phyloP scores from a whole-genome alignment of 2,888 invertebrate species.

The Alitta virens region DNA sequence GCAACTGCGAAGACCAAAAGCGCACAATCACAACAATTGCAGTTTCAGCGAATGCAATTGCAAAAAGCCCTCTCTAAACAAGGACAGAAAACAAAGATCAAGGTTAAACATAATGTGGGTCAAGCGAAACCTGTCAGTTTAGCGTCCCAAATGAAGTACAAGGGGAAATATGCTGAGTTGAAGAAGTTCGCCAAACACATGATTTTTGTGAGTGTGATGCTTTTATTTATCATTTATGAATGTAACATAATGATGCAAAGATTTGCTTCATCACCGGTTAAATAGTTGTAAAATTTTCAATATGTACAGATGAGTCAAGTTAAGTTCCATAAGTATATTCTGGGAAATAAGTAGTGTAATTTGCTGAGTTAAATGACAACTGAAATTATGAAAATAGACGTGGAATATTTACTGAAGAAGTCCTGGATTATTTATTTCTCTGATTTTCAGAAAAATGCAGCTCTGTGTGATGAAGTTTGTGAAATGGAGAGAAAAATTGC shows the following conservation, averaged over 20 bases:
- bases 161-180: conserved; percentile 51
- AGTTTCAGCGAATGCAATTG: not conserved
- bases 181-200: conserved; percentile 54
- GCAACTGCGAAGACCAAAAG: no score
- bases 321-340: no score
- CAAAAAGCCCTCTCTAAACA: not conserved
- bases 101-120: not conserved
- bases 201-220: conserved; percentile 56
- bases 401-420: no score
- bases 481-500: conserved; percentile 79
- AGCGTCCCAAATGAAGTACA: conserved; percentile 36
- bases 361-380: no score
- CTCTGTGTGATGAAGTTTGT: conserved; percentile 82
- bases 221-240: no score
- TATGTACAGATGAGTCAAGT: no score
- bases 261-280: no score
- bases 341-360: no score
- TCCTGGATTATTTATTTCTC: conserved; percentile 4
- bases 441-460: conserved; percentile 57
- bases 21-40: not conserved
- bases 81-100: not conserved
- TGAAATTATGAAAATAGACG: no score
- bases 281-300: no score
- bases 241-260: no score
- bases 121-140: not conserved